Conservation (phyloP, 2,797 vertebrate genomes). For the Gymnoscopelus braueri region DNA sequence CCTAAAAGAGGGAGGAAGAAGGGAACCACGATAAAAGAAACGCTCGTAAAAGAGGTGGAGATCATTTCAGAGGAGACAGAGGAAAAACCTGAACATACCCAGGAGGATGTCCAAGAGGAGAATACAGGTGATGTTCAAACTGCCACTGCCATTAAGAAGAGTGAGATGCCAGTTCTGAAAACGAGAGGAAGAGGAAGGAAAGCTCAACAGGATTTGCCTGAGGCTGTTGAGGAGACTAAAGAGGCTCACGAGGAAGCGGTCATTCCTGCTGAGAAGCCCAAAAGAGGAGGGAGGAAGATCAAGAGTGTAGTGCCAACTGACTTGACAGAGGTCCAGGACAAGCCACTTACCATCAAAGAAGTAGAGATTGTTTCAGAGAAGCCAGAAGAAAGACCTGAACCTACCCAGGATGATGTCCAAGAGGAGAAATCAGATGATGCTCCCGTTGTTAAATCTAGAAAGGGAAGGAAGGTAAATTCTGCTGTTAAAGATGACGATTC, state of each 20-base stretch:
- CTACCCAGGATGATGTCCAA: conserved; percentile 26
- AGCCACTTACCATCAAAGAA: conserved; percentile 8
- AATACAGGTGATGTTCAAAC: conserved; percentile 1
- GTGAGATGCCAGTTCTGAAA: too few relatives aligned
- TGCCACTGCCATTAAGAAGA: too few relatives aligned
- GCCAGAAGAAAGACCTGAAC: conserved; percentile 30
- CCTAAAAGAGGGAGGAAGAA: conserved; percentile 53
- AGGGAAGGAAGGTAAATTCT: conserved; percentile 42
- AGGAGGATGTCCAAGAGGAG: conserved; percentile 31
- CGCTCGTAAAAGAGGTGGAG: neutral
- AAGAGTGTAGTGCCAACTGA: conserved; percentile 7
- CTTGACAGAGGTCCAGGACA: conserved; percentile 35
- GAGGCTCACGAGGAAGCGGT: neutral
- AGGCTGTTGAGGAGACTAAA: neutral
- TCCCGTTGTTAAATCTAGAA: conserved; percentile 45
- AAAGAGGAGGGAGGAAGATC: conserved; percentile 51
- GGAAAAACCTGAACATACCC: conserved; percentile 18
- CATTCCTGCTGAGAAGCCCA: conserved; percentile 42
- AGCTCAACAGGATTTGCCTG: too few relatives aligned
- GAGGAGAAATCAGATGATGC: conserved; percentile 4
- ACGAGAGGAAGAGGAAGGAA: too few relatives aligned
- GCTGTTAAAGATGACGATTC: conserved; percentile 31
- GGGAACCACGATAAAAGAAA: conserved; percentile 22
- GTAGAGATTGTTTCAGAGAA: neutral
- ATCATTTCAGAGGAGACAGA: conserved; percentile 13